Evolutionary conservation across 2,797 vertebrate species (phyloP), one percentile per base, ranked within the genome.

Genomic region (Siniperca obscura): DNA sequence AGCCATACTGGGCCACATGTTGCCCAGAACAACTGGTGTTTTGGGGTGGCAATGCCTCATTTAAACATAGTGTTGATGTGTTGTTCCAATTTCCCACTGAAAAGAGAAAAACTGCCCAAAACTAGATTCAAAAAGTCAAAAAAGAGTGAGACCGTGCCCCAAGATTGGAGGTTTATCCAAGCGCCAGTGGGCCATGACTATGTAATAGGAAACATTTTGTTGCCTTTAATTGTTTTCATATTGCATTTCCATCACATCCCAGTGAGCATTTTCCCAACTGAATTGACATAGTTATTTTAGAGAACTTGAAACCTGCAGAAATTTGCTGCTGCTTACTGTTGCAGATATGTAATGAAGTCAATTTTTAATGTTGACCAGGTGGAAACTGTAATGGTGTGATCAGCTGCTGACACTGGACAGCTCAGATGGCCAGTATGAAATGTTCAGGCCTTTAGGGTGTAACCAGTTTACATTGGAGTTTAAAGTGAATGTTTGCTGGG

Each of bases 171-270:
- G 25, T 60, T 66, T 44, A 62, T 73, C 69, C 21, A n/a, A 70
- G 44, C 60, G 70, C 12, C 40, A 62, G 30, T 14, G 40, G 65
- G 38, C 61, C 60, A 14, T 30, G 44, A 44, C 50, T 56, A 5
- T 56, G n/a, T 65, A 3, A 66, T 13, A 21, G 74, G 69, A 81
- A 81, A 57, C 21, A 21, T 73, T 81, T 66, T 48, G 62, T 76
- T 67, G 72, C 27, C 46, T 81, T 17, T 67, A 73, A 74, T 86
- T 81, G 42, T 80, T 86, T 79, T 82, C n/a, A 76, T 72, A 44
- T 79, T 82, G 50, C 21, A 25, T 70, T 77, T 76, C n/a, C 25
- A 17, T 80, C n/a, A 19, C 71, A 44, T 55, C 64, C 56, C 55
- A 16, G n/a, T 34, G 42, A 65, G 38, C 46, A 3, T 50, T 55